Conservation (phyloP, 2,113 vertebrate species). For the Sialia sialis region DNA sequence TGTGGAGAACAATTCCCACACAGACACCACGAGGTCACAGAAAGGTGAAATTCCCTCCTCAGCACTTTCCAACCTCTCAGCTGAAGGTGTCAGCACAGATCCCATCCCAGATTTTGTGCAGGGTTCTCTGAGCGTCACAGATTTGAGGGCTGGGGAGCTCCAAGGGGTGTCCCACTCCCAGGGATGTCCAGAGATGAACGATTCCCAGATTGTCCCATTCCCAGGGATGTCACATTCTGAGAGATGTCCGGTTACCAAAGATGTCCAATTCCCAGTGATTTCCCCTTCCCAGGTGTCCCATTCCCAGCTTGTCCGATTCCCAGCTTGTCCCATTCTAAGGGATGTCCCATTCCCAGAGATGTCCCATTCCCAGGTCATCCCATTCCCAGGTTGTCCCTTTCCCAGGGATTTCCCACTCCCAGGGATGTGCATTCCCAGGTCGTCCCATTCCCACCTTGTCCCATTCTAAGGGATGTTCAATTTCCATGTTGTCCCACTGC, state of each 20-base stretch:
- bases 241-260: accelerated
- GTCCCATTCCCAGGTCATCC: too few species aligned
- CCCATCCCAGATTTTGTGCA: background rate
- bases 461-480: background rate
- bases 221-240: background rate
- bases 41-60: background rate
- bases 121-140: accelerated
- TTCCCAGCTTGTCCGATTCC: too few species aligned
- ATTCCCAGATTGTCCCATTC: too few species aligned
- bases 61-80: background rate
- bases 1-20: background rate
- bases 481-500: too few species aligned
- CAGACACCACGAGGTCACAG: accelerated
- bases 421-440: background rate
- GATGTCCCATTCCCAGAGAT: accelerated
- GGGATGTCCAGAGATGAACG: too few species aligned
- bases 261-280: too few species aligned
- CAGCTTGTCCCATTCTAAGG: too few species aligned
- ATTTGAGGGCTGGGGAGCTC: accelerated
- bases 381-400: accelerated
- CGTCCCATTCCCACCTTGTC: background rate
- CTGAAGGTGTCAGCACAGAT: background rate
- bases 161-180: background rate
- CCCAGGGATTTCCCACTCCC: background rate
- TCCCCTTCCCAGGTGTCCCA: background rate